Evolutionary conservation across 2,888 invertebrate species (phyloP).

Genomic region (Amphipoea lucens): DNA sequence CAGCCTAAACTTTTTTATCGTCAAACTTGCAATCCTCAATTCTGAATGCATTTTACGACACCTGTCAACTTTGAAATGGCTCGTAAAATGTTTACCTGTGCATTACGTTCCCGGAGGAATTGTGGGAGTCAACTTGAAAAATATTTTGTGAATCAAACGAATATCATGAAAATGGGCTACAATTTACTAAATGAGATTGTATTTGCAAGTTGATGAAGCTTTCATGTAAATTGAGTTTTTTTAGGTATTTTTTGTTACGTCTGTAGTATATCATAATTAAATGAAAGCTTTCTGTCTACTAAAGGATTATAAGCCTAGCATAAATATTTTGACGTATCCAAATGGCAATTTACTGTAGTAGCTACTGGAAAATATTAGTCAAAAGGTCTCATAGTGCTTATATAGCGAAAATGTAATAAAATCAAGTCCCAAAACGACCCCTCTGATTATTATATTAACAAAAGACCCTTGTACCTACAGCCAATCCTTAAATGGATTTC

Average conservation of each 20-base stretch:
- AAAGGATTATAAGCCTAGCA: not conserved
- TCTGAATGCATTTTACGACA: constrained; percentile 66
- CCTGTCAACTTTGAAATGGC: constrained; percentile 60
- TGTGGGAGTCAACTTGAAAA: constrained; percentile 20
- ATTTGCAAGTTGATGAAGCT: constrained; percentile 15
- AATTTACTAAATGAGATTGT: constrained; percentile 27
- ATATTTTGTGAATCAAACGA: constrained; percentile 31
- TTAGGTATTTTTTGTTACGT: not conserved
- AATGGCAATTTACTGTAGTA: not conserved
- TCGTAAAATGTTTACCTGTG: constrained; percentile 60
- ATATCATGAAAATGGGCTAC: constrained; percentile 34
- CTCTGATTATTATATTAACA: constrained; percentile 20
- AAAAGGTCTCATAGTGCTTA: not conserved
- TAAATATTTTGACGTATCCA: not conserved
- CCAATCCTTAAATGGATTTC: constrained; percentile 41
- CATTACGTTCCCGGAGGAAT: constrained; percentile 41
- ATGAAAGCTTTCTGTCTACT: not conserved
- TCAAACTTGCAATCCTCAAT: constrained; percentile 62
- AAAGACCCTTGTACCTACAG: not conserved
- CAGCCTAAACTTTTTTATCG: constrained; percentile 58
- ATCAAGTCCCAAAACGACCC: not conserved
- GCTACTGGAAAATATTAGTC: not conserved
- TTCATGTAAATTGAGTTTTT: constrained; percentile 16
- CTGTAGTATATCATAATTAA: not conserved
- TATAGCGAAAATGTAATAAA: not conserved